Evolutionary conservation across 2,113 vertebrate genomes (phyloP), one percentile per base, ranked within the genome.

Genomic region (Macaca mulatta): DNA sequence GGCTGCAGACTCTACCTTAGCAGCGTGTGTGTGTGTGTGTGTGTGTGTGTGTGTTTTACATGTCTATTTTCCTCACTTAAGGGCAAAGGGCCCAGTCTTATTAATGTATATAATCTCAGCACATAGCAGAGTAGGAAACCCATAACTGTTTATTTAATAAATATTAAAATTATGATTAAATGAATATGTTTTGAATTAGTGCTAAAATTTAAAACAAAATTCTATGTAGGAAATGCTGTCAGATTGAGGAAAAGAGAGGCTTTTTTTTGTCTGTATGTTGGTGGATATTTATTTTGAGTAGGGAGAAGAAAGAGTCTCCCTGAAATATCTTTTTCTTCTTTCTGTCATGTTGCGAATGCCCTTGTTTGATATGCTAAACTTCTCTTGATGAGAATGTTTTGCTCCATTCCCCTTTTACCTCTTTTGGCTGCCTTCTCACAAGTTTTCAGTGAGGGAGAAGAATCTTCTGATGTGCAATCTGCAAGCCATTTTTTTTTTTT

Each of bases 361-460:
- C 23, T 92, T 94, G 43, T 96, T 96, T 93, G 89, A 97, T 97
- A 96, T 90, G 78, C 72, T 94, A 93, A 95, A 84, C 64, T 95
- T 90, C 40, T 40, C 52, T 94, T 94, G 83, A 80, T 93, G 43
- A 90, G 55, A 90, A 87, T 81, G 22, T 90, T 96, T 93, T 96
- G 81, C 93, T 96, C 57, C 57, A n/a, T 88, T 95, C 59, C 43
- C 43, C 38, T 84, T 96, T 67, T 94, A 35, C 35, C 14, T 25
- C 77, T 77, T 92, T 88, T 70, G 69, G 35, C n/a, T 96, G n/a
- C 32, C 45, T 83, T 93, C 43, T 95, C 38, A 93, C 61, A 93
- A 79, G 57, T 59, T 94, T 88, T 96, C 18, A 77, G 14, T 45
- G 38, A 81, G 20, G 35, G 7, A 85, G 25, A 57, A 93, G 79